These are phyloP conservation scores for Scomberomorus guttatus DNA, from an alignment of 2,797 vertebrate genomes.

Conservation along the genomic window DNA sequence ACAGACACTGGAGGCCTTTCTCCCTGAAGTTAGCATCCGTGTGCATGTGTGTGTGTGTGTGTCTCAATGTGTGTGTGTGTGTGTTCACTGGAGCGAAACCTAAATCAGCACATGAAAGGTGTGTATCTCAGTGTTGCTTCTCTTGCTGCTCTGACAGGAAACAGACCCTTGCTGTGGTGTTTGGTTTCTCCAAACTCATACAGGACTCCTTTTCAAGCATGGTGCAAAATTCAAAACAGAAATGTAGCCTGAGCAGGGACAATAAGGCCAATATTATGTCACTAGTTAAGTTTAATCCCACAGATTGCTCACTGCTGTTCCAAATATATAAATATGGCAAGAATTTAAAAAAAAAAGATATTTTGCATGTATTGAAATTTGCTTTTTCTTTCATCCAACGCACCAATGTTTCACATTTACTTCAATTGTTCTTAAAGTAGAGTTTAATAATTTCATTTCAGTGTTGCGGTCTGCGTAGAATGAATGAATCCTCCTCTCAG, in stretches of 20 bases:
- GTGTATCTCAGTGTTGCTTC: slow-evolving; percentile 74
- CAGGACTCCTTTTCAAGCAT: slow-evolving; percentile 69
- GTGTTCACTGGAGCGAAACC: slow-evolving; percentile 48
- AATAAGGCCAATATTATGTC: slow-evolving; percentile 73
- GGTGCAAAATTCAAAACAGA: slow-evolving; percentile 77
- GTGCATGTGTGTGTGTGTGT: slow-evolving; percentile 38
- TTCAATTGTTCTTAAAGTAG: slow-evolving; percentile 20
- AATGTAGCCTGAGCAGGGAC: slow-evolving; percentile 47
- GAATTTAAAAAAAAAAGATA: slow-evolving; percentile 18
- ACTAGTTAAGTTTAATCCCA: slow-evolving; percentile 43
- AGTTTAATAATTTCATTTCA: slow-evolving; percentile 23
- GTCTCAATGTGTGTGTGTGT: slow-evolving; percentile 15
- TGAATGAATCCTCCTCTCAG: slow-evolving; percentile 23
- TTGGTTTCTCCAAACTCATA: slow-evolving; percentile 72
- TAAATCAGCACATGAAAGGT: slow-evolving; percentile 82
- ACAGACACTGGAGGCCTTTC: slow-evolving; percentile 65
- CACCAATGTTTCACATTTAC: slow-evolving; percentile 31
- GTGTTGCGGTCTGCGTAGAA: background rate
- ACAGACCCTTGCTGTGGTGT: slow-evolving; percentile 70
- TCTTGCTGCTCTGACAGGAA: slow-evolving; percentile 76
- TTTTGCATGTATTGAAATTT: slow-evolving; percentile 18
- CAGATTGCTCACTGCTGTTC: slow-evolving; percentile 56
- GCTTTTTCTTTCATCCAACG: background rate
- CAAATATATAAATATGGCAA: slow-evolving; percentile 14
- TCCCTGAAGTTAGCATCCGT: slow-evolving; percentile 40